These are phyloP conservation scores for Cyanocitta stelleri DNA, from an alignment of 2,113 vertebrate species.

Conservation along the genomic window DNA sequence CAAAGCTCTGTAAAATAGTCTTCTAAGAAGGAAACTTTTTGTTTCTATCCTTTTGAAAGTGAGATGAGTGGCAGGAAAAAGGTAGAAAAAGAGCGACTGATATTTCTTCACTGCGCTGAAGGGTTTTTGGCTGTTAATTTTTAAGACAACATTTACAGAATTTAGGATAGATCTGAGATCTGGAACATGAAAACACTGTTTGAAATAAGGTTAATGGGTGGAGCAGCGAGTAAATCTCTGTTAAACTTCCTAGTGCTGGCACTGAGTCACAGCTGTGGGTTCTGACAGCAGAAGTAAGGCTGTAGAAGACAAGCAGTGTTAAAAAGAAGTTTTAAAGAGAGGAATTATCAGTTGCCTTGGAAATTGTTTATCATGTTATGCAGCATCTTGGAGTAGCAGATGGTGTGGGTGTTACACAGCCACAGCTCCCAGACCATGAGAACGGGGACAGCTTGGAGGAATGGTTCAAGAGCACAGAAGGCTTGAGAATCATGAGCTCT, in stretches of 20 bases:
- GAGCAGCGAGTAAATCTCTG: not conserved
- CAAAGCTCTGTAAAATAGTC: not conserved
- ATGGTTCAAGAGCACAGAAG: not conserved
- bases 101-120: not conserved
- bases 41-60: not conserved
- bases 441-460: not conserved
- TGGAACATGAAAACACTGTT: not conserved
- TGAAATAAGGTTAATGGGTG: not conserved
- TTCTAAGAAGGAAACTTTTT: not conserved
- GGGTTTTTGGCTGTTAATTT: not conserved
- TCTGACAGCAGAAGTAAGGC: not conserved
- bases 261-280: not conserved
- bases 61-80: not conserved
- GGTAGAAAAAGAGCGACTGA: not conserved
- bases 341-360: not conserved
- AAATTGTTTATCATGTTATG: not conserved
- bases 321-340: not conserved
- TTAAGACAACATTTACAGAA: not conserved
- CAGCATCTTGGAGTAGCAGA: not conserved
- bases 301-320: not conserved
- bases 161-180: not conserved
- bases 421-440: fast-evolving
- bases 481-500: not conserved
- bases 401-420: not conserved
- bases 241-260: not conserved